phyloP scores from a whole-genome alignment of 2,113 vertebrate genomes.

The Scatophagus argus region DNA sequence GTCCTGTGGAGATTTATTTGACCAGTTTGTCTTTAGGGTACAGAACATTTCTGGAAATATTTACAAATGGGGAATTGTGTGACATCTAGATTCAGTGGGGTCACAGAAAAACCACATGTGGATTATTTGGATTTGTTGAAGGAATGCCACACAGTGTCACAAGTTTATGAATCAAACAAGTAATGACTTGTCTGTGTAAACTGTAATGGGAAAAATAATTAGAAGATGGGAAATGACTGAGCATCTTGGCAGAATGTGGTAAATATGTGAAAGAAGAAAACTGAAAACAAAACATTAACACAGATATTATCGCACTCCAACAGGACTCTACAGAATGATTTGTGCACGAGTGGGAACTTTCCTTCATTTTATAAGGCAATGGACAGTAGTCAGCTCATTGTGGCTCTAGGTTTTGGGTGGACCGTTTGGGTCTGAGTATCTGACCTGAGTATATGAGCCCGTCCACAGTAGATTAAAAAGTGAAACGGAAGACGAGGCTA shows the following conservation, averaged over 20 bases:
- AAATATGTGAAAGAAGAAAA: not conserved
- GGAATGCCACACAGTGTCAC: not conserved
- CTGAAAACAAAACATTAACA: too few species aligned
- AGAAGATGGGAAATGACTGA: not conserved
- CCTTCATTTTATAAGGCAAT: too few species aligned
- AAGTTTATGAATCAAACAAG: not conserved
- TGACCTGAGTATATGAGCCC: too few species aligned
- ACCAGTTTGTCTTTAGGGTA: too few species aligned
- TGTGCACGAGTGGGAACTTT: not conserved
- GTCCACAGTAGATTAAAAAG: not conserved
- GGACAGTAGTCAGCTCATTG: not conserved
- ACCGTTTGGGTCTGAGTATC: not conserved
- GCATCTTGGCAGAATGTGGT: not conserved
- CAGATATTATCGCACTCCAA: too few species aligned
- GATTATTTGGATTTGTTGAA: not conserved
- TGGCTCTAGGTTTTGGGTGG: not conserved
- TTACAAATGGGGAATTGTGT: too few species aligned
- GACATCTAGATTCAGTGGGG: not conserved
- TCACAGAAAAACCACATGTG: not conserved
- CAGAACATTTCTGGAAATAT: too few species aligned
- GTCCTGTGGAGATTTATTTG: not conserved
- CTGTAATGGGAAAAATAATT: not conserved
- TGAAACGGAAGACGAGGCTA: not conserved
- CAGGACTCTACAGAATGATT: not conserved
- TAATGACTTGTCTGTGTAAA: not conserved